Conservation (phyloP, 2,797 vertebrate genomes). For the Brotula barbata region DNA sequence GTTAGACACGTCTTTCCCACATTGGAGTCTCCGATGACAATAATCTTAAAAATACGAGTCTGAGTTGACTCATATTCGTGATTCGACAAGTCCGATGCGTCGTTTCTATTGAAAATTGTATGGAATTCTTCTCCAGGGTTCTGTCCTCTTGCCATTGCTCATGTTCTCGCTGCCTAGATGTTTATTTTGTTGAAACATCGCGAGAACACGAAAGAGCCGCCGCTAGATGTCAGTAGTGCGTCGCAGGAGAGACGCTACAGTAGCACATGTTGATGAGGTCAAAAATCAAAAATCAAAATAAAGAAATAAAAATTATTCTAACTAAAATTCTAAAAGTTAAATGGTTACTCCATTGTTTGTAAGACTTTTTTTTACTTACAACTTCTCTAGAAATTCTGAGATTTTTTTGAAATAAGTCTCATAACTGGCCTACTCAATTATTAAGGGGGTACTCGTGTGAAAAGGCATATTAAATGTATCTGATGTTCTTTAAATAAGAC, state of each 20-base stretch:
- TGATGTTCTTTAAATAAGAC: no score
- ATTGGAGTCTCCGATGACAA: constrained; percentile 93
- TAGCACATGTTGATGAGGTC: no score
- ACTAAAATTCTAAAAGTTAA: no score
- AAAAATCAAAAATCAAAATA: no score
- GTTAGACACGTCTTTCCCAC: constrained; percentile 94
- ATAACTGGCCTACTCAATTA: no score
- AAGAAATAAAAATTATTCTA: no score
- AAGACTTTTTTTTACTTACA: no score
- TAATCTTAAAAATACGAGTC: constrained; percentile 89
- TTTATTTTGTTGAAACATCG: constrained; percentile 40
- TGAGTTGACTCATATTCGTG: constrained; percentile 55
- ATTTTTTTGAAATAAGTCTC: no score
- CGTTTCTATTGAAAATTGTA: constrained; percentile 65
- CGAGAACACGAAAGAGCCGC: constrained; percentile 45
- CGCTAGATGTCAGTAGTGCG: constrained; percentile 3
- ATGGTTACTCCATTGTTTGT: no score
- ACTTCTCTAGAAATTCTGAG: no score
- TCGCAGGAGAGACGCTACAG: not conserved
- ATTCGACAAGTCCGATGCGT: constrained; percentile 60
- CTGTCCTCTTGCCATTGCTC: constrained; percentile 79
- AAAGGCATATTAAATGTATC: no score
- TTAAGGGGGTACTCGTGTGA: no score
- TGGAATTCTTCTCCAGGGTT: constrained; percentile 65
- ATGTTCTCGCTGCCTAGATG: constrained; percentile 63